Percentiles rank a stretch among this genome's conserved stretches.
These are phyloP conservation scores for Hirtodrosophila cameraria DNA, from an alignment of 2,888 invertebrate species.

Conservation along the genomic window DNA sequence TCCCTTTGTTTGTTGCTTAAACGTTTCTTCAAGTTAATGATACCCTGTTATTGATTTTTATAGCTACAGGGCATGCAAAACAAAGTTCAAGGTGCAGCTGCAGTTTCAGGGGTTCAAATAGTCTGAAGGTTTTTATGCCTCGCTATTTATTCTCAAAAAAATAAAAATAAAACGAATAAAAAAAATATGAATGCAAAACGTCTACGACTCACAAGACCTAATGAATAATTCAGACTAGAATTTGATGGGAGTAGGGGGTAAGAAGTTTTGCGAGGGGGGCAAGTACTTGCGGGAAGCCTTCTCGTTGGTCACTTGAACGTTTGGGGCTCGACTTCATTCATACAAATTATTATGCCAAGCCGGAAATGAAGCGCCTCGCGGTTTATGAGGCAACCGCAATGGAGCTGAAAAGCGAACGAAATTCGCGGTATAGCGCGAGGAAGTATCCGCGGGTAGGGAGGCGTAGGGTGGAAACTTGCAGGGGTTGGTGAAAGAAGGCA, in stretches of 20 bases:
- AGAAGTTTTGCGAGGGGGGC: not conserved
- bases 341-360: slow-evolving; percentile 73
- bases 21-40: too few species aligned
- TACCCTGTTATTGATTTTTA: not conserved
- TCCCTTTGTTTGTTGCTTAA: too few species aligned
- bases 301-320: slow-evolving; percentile 56
- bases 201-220: slow-evolving; percentile 46
- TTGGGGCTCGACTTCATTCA: slow-evolving; percentile 58
- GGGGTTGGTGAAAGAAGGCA: slow-evolving; percentile 14
- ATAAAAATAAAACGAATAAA: too few species aligned
- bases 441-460: not conserved
- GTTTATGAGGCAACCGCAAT: slow-evolving; percentile 51
- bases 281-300: slow-evolving; percentile 21
- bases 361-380: slow-evolving; percentile 73
- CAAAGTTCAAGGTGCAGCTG: slow-evolving; percentile 51
- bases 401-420: slow-evolving; percentile 29
- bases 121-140: slow-evolving; percentile 7
- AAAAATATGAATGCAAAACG: slow-evolving; percentile 52
- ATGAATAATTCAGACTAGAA: slow-evolving; percentile 72
- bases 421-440: slow-evolving; percentile 1
- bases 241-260: not conserved
- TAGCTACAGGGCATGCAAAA: slow-evolving; percentile 8
- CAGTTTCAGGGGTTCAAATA: slow-evolving; percentile 2
- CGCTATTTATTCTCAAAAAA: slow-evolving; percentile 43
- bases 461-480: not conserved